Base-by-base conservation (phyloP, 1,140 invertebrate species). In the Drosophila repleta region DNA sequence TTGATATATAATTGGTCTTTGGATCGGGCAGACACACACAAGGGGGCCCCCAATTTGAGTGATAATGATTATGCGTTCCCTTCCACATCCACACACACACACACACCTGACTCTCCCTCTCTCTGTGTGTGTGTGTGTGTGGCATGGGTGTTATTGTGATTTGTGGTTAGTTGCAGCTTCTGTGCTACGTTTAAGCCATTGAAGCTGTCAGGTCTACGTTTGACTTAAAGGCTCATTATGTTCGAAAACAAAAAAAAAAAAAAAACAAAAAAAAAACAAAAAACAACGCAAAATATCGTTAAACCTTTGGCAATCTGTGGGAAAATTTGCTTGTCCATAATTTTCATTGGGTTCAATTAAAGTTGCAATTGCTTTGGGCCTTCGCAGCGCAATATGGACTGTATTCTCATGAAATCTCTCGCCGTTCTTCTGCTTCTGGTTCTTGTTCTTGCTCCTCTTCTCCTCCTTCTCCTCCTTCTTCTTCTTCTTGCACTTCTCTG, bases 81-180 rank as follows among this genome's bases (percentile, higher is more conserved):
- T 57, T 41, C 39, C 39, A 41, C 15, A 41, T 41, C 39, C 39
- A 41, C 39, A 41, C 11, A 35, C 29, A 32, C 29, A 8, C 29
- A 32, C 8, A 6, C 6, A 4, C 4, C 1, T 5, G 4, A 4
- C 4, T 63, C 56, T 35, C 53, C 26, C 6, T 46, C n/a, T 46
- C n/a, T 39, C 37, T 26, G 51, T 20, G 26, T 55, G 39, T 52
- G 39, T 61, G 29, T 52, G 17, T 58, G 55, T 60, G 55, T 72
- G 70, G 63, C 20, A 56, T 69, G 71, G 76, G 76, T 77, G 81
- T 77, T 85, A 76, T 76, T 79, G 69, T 84, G 81, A 85, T 84
- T 84, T 84, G 81, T 85, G 81, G 81, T 84, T 85, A 84, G 81
- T 76, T 80, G 81, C 81, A 84, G 81, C 81, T 84, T 79, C 81